These are phyloP conservation scores for Ephydatia muelleri DNA, from an alignment of 37 sponge, comb jelly and placozoan genomes.

Conservation along the genomic window DNA sequence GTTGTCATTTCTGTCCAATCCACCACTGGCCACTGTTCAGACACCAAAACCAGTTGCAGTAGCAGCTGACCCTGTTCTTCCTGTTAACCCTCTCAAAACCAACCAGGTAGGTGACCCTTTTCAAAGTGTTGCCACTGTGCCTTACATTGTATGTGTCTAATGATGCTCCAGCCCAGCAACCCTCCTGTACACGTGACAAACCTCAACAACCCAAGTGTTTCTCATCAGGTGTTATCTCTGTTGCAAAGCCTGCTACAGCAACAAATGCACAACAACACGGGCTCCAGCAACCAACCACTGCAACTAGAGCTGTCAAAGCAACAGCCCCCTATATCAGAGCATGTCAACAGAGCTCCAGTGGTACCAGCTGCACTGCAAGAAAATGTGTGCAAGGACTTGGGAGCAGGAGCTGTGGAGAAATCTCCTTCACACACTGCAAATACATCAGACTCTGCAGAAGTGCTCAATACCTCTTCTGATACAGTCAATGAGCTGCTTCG, in stretches of 20 bases:
- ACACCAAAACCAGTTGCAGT: not conserved
- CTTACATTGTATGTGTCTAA: not conserved
- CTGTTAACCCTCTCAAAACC: not conserved
- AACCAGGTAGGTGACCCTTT: not conserved
- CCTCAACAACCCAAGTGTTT: not conserved
- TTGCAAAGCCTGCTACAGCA: not conserved
- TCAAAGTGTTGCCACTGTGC: too few species aligned
- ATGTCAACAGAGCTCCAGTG: too few species aligned
- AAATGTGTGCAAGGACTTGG: not conserved
- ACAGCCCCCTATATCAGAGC: not conserved
- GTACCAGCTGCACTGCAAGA: not conserved
- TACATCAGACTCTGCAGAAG: not conserved
- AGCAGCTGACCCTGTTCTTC: not conserved
- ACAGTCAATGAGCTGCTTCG: conserved; percentile 47
- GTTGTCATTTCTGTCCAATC: not conserved
- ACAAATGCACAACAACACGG: not conserved
- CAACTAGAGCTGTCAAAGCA: not conserved
- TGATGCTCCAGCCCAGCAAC: not conserved
- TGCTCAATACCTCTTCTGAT: conserved; percentile 43
- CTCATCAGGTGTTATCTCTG: not conserved
- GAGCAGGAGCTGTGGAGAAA: not conserved
- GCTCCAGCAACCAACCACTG: not conserved
- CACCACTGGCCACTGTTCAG: not conserved
- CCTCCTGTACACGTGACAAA: not conserved
- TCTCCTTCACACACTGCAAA: not conserved